phyloP scores from a whole-genome alignment of 2,113 vertebrate species.

The Sander vitreus region DNA sequence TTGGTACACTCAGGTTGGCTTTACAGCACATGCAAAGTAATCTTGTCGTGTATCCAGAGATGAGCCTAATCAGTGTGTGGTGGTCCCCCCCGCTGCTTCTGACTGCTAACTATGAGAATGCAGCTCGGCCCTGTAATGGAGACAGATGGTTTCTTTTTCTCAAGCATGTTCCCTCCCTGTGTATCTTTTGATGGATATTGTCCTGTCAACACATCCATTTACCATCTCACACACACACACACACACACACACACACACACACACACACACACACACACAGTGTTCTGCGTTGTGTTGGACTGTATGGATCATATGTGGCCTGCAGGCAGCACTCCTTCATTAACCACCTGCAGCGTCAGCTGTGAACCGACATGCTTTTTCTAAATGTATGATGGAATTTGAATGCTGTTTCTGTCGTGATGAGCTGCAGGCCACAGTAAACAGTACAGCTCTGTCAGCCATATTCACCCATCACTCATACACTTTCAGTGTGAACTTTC shows the following conservation, averaged over 20 bases:
- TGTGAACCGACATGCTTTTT: slow-evolving; percentile 17
- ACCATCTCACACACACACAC: background rate
- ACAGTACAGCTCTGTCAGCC: slow-evolving; percentile 56
- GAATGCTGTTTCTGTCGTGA: slow-evolving; percentile 50
- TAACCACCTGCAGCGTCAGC: slow-evolving; percentile 64
- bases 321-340: slow-evolving; percentile 43
- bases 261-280: too few relatives aligned
- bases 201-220: slow-evolving; percentile 52
- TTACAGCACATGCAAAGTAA: background rate
- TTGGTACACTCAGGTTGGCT: background rate
- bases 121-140: slow-evolving; percentile 45
- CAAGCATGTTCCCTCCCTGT: slow-evolving; percentile 25
- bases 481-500: slow-evolving; percentile 6
- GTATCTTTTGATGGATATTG: slow-evolving; percentile 48
- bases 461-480: slow-evolving; percentile 41
- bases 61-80: background rate
- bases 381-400: slow-evolving; percentile 36
- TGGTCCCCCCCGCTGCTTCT: background rate
- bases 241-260: too few relatives aligned
- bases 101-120: slow-evolving; percentile 13
- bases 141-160: slow-evolving; percentile 37
- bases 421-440: slow-evolving; percentile 43
- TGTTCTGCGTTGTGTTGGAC: slow-evolving; percentile 5
- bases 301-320: slow-evolving; percentile 52
- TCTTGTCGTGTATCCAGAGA: background rate